Evolutionary conservation across 2,113 vertebrate genomes (phyloP), one percentile per base, ranked within the genome.

Genomic region (Paralichthys olivaceus): DNA sequence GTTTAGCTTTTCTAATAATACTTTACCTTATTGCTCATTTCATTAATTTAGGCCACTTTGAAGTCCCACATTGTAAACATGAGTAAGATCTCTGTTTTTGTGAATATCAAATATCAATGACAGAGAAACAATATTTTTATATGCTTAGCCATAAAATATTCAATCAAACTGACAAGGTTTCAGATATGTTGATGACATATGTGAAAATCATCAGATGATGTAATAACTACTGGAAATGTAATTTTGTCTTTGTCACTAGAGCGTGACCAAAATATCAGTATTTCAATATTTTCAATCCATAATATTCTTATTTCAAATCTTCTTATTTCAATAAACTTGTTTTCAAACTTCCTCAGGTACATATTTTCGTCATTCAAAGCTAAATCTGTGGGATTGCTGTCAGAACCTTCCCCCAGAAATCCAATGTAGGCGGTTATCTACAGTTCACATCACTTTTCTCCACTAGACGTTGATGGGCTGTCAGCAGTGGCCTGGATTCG

Each of bases 391-490:
- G 45, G 19, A 49, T 5, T 15, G 17, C 19, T 47, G 45, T 47
- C 17, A 47, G 17, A 47, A 47, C 17, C 43, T 0, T 45, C 43
- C 43, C 43, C 49, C 17, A n/a, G 7, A 51, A n/a, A n/a, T 22
- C 19, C 49, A 53, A 53, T 53, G 20, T n/a, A n/a, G 49, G 49
- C 49, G 5, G 0, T 37, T 68, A 23, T 69, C 32, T 53, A 26
- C 26, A 45, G 29, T 71, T 67, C 43, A 59, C 47, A 20, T 25
- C 32, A 13, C 26, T 57, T 62, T 34, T 49, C 58, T 81, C 49
- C 32, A 49, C 1, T 68, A 51, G 51, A 77, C 53, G 70, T 57
- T 74, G 71, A 79, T 75, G 62, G 43, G 15, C 53, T 64, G 54
- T 69, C 70, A 80, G 53, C 77, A 29, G 64, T 66, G 79, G 45